Evolutionary conservation across 2,888 invertebrate genomes (phyloP), one percentile per base, ranked within the genome.

Genomic region (Parnassius orleans): DNA sequence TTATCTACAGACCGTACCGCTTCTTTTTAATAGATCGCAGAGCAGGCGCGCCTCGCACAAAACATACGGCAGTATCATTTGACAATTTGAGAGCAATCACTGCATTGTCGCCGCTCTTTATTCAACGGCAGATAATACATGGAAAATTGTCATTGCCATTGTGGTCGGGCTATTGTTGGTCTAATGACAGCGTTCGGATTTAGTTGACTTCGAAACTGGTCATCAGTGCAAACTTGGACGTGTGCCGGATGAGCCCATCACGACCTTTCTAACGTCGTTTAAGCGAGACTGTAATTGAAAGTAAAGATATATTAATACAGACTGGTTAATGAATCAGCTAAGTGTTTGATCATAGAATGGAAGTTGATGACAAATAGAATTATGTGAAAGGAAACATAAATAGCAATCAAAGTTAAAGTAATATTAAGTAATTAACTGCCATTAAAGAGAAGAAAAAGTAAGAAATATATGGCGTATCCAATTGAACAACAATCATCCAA

Each of bases 81-180:
- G 90, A 91, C 91, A 91, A 91, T 91, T 91, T 88, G 91, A 81
- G 89, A 91, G 90, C 91, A 91, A 90, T 91, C 91, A 88, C 79
- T 83, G 86, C 87, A 85, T 91, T 91, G 91, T 91, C 91, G 84
- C 89, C 91, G 90, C 86, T 81, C 90, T 90, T 90, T 91, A 91
- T 91, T 91, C 91, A 87, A 79, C 81, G 78, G 82, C 88, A 85
- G 88, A 91, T 91, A 90, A 91, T 90, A 90, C 90, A 84, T 80
- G 87, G 87, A 89, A 90, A 90, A 90, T 91, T 89, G 90, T 84
- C 89, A 85, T 84, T 81, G 79, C 88, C 79, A 89, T 91, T 90
- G 90, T 90, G 82, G 74, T 69, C 72, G 69, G 67, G 64, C 83
- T 79, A 84, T 91, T 91, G 91, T 90, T 87, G 86, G 77, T 73